phyloP scores from a whole-genome alignment of 2,113 vertebrate species.

The Caloenas nicobarica region DNA sequence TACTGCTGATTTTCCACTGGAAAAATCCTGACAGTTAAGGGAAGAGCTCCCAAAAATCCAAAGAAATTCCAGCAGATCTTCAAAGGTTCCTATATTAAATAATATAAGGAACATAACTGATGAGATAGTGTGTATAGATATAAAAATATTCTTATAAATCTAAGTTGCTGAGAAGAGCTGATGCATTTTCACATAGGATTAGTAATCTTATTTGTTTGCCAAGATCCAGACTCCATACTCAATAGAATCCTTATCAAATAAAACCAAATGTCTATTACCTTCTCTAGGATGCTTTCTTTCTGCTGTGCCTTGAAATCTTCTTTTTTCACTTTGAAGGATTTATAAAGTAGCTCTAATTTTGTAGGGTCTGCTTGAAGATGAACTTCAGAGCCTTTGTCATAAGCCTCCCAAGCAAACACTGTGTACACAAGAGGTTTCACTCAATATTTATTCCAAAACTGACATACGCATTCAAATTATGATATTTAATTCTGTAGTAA shows the following conservation, averaged over 20 bases:
- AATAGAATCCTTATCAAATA: neutral
- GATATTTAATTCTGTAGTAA: neutral
- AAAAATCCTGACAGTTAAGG: neutral
- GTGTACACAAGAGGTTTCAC: neutral
- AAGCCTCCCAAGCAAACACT: slow-evolving; percentile 99
- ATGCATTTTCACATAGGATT: neutral
- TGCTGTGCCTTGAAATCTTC: slow-evolving; percentile 95
- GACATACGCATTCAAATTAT: neutral
- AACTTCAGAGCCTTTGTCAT: slow-evolving; percentile 96
- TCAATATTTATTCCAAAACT: neutral
- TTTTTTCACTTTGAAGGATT: slow-evolving; percentile 98
- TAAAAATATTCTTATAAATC: neutral
- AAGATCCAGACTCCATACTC: neutral
- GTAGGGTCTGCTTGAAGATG: slow-evolving; percentile 98
- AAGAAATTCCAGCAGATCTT: neutral
- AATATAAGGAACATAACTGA: neutral
- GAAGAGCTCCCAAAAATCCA: neutral
- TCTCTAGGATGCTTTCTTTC: slow-evolving; percentile 93
- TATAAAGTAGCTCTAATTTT: slow-evolving; percentile 92
- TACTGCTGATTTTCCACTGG: neutral
- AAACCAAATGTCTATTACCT: slow-evolving; percentile 71
- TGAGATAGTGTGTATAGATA: neutral
- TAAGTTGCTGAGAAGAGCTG: neutral
- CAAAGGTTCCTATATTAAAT: neutral
- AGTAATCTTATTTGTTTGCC: neutral